These are phyloP conservation scores for Otis tarda DNA, from an alignment of 2,113 vertebrate genomes.

Conservation along the genomic window DNA sequence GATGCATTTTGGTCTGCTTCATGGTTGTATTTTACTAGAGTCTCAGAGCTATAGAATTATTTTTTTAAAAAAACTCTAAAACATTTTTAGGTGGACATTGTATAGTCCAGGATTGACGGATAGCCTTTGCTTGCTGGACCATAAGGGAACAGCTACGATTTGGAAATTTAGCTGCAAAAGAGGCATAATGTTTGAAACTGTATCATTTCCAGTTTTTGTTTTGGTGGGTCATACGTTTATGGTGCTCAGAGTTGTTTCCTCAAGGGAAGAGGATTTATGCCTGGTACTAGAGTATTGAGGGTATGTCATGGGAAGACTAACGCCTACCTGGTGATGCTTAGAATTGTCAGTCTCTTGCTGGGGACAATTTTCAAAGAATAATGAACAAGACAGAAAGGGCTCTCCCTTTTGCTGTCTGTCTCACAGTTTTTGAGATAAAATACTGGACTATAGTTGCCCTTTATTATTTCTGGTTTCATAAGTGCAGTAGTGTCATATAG, in stretches of 20 bases:
- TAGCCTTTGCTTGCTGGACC: background rate
- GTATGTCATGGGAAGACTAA: background rate
- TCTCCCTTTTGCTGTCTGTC: background rate
- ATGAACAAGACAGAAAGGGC: background rate
- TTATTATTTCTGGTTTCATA: background rate
- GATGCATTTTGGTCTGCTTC: background rate
- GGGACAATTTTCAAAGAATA: background rate
- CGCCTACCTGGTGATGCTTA: background rate
- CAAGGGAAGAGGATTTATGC: background rate
- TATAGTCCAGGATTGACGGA: fast-evolving
- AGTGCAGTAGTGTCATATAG: background rate
- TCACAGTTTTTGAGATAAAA: background rate
- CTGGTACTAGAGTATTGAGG: background rate
- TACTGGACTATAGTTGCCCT: background rate
- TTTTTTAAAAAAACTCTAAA: background rate
- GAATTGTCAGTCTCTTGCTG: background rate
- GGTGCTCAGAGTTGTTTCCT: background rate
- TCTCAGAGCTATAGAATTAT: background rate
- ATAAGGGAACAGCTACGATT: background rate
- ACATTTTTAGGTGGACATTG: background rate
- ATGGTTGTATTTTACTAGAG: background rate
- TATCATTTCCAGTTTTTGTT: background rate
- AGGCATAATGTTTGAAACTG: background rate
- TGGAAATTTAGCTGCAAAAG: background rate
- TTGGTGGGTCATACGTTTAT: background rate